These are phyloP conservation scores for Diachrysia chrysitis DNA, from an alignment of 2,888 invertebrate species.

Conservation along the genomic window DNA sequence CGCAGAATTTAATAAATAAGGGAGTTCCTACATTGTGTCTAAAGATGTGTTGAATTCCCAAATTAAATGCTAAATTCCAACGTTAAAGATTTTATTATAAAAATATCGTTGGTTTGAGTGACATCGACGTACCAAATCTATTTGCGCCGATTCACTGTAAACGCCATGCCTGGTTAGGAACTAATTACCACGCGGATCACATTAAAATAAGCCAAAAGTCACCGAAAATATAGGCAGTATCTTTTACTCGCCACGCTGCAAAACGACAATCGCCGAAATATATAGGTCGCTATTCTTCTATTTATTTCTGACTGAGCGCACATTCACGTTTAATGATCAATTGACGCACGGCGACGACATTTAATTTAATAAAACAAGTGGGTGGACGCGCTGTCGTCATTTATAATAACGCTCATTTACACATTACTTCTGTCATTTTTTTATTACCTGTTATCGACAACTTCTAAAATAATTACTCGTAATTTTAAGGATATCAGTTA, in stretches of 20 bases:
- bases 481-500: conserved; percentile 42
- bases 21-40: neutral
- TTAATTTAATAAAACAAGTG: conserved; percentile 55
- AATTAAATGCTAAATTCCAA: neutral
- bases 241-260: conserved; percentile 4
- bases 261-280: conserved; percentile 16
- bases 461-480: conserved; percentile 41
- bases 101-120: neutral
- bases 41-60: neutral
- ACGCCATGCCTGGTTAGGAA: neutral
- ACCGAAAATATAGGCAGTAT: neutral
- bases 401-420: conserved; percentile 42
- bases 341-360: conserved; percentile 37
- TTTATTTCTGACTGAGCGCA: conserved; percentile 26
- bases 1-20: no score
- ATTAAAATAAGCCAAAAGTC: neutral
- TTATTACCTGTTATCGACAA: conserved; percentile 42
- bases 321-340: conserved; percentile 37
- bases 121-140: neutral
- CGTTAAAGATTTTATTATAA: neutral
- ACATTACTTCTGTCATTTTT: conserved; percentile 40
- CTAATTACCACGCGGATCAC: neutral
- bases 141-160: neutral
- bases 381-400: conserved; percentile 37
- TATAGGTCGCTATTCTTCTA: conserved; percentile 30